Base-by-base conservation (phyloP, 2,888 invertebrate genomes). In the Electrophaes corylata region DNA sequence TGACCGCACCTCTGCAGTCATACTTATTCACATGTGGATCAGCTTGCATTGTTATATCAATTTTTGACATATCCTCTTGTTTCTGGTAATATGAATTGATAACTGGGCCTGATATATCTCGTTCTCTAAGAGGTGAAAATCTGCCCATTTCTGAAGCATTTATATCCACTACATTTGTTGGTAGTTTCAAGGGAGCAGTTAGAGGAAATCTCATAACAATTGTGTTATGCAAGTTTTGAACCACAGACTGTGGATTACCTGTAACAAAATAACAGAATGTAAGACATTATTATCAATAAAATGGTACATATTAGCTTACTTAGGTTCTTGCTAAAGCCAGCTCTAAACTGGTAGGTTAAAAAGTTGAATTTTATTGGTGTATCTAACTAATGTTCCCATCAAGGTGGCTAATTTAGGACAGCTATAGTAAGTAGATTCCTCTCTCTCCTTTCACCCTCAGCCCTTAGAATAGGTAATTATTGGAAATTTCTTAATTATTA, bases 21-120 rank as follows among this genome's bases (percentile, higher is more conserved):
- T 95, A 95, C 47, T 94, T 94, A 60, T 93, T 94, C 0, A 94
- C 85, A 77, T 94, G 93, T 0, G 92, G 93, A 81, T 94, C 94
- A 52, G 77, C 73, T 67, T 90, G 85, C 10, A 79, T 62, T 19
- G 84, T 85, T 20, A 88, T 81, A 56, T 87, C 87, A 69, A 86
- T 81, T 64, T 70, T 78, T 19, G 75, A 67, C 54, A 77, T 67
- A 47, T 75, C 56, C 11, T 66, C 65, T 66, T 78, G 75, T 67
- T 81, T 88, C 51, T 74, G 75, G 63, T 83, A 83, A 69, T 89
- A 91, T 12, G 92, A 90, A 67, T 89, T 82, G 26, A 94, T 92
- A 6, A 94, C 92, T 6, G 94, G 94, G 3, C 93, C 93, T 0
- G 93, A 91, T 19, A 95, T 93, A 71, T 95, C 95, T 57, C 95